phyloP scores from a whole-genome alignment of 2,888 invertebrate species.

The Lepidocyrtoides sp. region DNA sequence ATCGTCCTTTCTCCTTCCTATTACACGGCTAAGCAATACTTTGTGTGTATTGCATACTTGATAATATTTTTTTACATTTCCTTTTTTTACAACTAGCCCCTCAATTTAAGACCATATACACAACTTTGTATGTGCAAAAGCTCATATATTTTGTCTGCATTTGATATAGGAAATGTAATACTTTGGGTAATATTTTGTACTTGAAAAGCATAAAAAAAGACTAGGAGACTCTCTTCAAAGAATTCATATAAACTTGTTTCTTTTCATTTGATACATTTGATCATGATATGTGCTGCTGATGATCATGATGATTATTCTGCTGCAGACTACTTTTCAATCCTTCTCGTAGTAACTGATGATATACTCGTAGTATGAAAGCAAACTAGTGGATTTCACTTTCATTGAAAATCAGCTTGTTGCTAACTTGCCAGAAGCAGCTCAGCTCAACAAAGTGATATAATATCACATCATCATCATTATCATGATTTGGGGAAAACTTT shows the following conservation, averaged over 20 bases:
- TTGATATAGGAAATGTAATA: constrained; percentile 13
- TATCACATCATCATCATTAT: constrained; percentile 48
- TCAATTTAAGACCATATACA: too few relatives aligned
- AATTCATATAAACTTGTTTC: constrained; percentile 37
- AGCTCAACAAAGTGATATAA: constrained; percentile 49
- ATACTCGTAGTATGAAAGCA: not conserved
- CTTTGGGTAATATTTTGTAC: constrained; percentile 10
- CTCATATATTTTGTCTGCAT: too few relatives aligned
- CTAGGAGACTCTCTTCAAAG: not conserved
- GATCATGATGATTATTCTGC: constrained; percentile 11
- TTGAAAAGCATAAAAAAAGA: not conserved
- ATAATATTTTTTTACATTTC: constrained; percentile 1
- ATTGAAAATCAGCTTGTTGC: constrained; percentile 59
- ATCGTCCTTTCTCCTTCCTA: not conserved
- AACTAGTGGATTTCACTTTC: constrained; percentile 19
- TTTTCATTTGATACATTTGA: constrained; percentile 31
- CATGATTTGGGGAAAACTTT: constrained; percentile 59
- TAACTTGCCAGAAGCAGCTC: constrained; percentile 43
- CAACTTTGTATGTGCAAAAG: not conserved
- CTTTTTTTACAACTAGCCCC: too few relatives aligned
- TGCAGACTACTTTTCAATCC: not conserved
- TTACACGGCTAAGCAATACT: not conserved
- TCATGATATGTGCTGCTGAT: constrained; percentile 20
- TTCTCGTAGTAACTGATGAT: not conserved
- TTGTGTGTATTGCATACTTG: not conserved